Conservation (phyloP, 2,113 vertebrate genomes). For the Maccullochella peelii region DNA sequence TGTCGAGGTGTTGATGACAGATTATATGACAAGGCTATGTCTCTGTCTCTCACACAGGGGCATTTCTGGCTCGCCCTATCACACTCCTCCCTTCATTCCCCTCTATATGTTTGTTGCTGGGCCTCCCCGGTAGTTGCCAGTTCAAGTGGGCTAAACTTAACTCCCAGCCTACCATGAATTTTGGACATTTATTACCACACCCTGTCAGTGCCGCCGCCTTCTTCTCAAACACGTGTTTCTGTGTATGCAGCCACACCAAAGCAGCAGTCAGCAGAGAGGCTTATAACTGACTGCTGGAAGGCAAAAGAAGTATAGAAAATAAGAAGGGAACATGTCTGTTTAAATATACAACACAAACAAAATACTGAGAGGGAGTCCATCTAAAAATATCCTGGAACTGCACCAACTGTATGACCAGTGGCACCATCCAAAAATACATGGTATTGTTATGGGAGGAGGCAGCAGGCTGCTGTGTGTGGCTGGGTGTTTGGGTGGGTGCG, state of each 20-base stretch:
- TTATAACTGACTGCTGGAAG: constrained; percentile 32
- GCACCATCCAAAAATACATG: constrained; percentile 60
- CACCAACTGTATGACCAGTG: constrained; percentile 42
- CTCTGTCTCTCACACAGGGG: constrained; percentile 50
- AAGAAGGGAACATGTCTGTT: constrained; percentile 39
- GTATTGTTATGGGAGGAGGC: constrained; percentile 51
- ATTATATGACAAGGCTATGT: constrained; percentile 62
- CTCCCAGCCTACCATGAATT: constrained; percentile 69
- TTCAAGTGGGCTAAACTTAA: constrained; percentile 80
- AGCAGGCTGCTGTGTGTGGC: constrained; percentile 21
- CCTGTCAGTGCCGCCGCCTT: constrained; percentile 65
- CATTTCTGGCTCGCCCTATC: constrained; percentile 37
- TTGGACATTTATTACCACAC: constrained; percentile 76
- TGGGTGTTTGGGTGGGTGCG: constrained; percentile 29
- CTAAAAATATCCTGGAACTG: constrained; percentile 56
- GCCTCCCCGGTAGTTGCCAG: constrained; percentile 65
- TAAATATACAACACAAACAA: constrained; percentile 64
- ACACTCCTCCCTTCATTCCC: constrained; percentile 15
- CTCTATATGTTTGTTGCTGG: constrained; percentile 56
- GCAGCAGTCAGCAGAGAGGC: constrained; percentile 44
- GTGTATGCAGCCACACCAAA: constrained; percentile 60
- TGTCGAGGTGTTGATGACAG: constrained; percentile 46
- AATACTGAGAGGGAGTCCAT: constrained; percentile 41
- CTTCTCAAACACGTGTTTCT: constrained; percentile 54
- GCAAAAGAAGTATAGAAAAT: constrained; percentile 39